Evolutionary conservation across 2,797 vertebrate genomes (phyloP).

Genomic region (Erpetoichthys calabaricus): DNA sequence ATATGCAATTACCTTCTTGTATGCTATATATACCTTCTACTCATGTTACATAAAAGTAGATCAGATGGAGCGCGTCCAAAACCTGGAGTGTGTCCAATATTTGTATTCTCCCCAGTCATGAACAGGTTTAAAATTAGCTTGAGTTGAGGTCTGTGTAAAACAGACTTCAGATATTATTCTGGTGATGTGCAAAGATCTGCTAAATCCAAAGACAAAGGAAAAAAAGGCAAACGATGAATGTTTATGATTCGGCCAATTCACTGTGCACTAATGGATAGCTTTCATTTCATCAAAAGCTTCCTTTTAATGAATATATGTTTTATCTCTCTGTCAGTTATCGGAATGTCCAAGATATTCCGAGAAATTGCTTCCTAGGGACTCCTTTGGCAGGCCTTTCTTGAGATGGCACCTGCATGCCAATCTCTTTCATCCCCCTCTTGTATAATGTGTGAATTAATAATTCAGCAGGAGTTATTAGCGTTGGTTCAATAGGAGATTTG

Average conservation of each 20-base stretch:
- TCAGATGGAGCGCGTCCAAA: no score
- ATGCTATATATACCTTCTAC: no score
- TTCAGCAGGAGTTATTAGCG: conserved; percentile 70
- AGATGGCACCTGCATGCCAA: conserved; percentile 60
- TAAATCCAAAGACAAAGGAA: conserved; percentile 42
- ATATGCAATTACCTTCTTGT: no score
- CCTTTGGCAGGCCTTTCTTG: conserved; percentile 47
- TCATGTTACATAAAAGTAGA: no score
- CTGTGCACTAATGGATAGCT: conserved; percentile 67
- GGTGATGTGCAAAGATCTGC: conserved; percentile 30
- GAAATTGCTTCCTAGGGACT: conserved; percentile 63
- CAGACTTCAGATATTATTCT: no score
- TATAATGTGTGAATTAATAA: conserved; percentile 66
- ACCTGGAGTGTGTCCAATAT: no score
- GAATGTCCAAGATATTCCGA: conserved; percentile 63
- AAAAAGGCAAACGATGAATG: conserved; percentile 58
- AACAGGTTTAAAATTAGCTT: no score
- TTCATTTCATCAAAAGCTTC: conserved; percentile 75
- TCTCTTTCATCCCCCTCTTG: conserved; percentile 49
- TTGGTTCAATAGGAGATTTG: conserved; percentile 68
- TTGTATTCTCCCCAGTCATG: no score
- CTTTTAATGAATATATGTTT: conserved; percentile 80
- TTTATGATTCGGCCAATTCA: conserved; percentile 42
- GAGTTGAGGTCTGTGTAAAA: no score
- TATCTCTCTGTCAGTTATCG: conserved; percentile 67